Evolutionary conservation across 2,113 vertebrate genomes (phyloP), one percentile per base, ranked within the genome.

Genomic region (Zapus hudsonius): DNA sequence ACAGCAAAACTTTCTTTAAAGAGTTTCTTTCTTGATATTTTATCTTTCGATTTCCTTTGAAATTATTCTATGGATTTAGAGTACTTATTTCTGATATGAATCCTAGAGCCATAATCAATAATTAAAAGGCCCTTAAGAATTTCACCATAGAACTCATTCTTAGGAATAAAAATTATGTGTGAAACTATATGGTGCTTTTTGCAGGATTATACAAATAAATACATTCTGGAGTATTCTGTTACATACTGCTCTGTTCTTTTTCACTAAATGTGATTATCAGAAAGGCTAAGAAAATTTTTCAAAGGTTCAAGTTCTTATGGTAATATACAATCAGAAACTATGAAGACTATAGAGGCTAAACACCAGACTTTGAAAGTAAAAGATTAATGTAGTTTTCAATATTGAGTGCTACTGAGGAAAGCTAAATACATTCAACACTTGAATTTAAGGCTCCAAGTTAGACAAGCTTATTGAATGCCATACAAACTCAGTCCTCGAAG

Each of bases 1-100:
- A 91, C 64, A n/a, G 47, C 27, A 63, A 96, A 70, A 10, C 82
- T 97, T 95, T 84, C 89, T 92, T 55, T 90, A 92, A 95, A 70
- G 75, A 31, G 86, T 74, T n/a, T n/a, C n/a, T n/a, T n/a, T n/a
- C 38, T 82, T 91, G 31, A 38, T 15, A 84, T 40, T 80, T 83
- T 93, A 23, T 96, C 88, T 83, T 87, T 73, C 87, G 5, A 0
- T 78, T 61, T 75, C 61, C 64, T 93, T 55, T 70, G 89, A 96
- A 96, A 20, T 74, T 42, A 7, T 66, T 38, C 29, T 74, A 40
- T 69, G 93, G 27, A 63, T 38, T 81, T 2, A 3, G 6, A 29
- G 91, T 93, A 6, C 2, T 84, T 73, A 78, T 93, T 94, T 38
- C 79, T 84, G 38, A 55, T 31, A 79, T 52, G 47, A 94, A 47